Percentiles rank a stretch among this genome's conserved stretches.
These are phyloP conservation scores for Temnothorax ravouxi DNA, from an alignment of 2,888 invertebrate species.

Conservation along the genomic window DNA sequence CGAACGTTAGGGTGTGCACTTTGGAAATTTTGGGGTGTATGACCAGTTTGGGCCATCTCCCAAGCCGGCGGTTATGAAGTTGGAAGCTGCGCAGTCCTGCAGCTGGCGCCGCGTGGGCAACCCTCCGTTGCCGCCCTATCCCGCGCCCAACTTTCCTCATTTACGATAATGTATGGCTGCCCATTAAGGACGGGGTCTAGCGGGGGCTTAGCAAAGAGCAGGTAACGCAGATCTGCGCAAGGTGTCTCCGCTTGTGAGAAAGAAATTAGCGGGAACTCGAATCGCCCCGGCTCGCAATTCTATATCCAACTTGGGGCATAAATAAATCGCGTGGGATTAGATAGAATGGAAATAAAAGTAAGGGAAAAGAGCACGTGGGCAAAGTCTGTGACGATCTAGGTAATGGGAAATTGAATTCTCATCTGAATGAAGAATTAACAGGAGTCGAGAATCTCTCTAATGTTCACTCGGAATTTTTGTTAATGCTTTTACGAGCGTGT, in stretches of 20 bases:
- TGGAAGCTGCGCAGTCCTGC: conserved; percentile 80
- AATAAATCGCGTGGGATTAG: conserved; percentile 45
- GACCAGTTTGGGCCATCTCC: conserved; percentile 76
- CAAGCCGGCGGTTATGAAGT: conserved; percentile 82
- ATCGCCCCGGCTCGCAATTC: conserved; percentile 63
- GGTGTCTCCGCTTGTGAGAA: conserved; percentile 77
- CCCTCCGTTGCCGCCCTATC: conserved; percentile 64
- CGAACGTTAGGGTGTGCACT: conserved; percentile 57
- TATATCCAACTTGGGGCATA: conserved; percentile 41
- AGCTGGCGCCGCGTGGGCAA: conserved; percentile 83
- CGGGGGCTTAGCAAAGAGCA: conserved; percentile 72
- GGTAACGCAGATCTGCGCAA: conserved; percentile 78
- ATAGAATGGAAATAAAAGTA: conserved; percentile 37
- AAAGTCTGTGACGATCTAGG: not conserved
- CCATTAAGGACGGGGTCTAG: conserved; percentile 82
- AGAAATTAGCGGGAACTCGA: conserved; percentile 78
- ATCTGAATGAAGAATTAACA: not conserved
- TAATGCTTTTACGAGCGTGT: not conserved
- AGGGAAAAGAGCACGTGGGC: not conserved
- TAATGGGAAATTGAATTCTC: conserved; percentile 21
- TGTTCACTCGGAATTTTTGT: not conserved
- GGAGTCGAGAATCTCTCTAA: conserved; percentile 8
- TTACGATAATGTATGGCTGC: conserved; percentile 84
- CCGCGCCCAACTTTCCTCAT: conserved; percentile 83
- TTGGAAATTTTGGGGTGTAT: conserved; percentile 78